Evolutionary conservation across 2,113 vertebrate genomes (phyloP).

Genomic region (Eonycteris spelaea): DNA sequence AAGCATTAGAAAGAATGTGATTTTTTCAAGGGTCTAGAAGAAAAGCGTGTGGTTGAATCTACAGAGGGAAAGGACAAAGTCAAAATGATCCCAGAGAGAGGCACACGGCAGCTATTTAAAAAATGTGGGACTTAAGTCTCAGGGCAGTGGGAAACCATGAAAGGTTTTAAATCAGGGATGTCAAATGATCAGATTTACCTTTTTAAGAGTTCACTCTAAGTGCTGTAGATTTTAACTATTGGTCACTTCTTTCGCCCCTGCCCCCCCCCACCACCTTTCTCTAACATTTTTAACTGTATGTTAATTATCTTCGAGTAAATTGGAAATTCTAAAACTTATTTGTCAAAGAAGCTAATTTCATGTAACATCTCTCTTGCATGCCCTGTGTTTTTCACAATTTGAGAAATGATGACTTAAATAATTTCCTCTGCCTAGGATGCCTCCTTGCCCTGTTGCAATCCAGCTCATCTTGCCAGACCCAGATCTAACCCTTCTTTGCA

Average conservation of each 20-base stretch:
- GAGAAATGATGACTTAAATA: background rate
- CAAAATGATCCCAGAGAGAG: background rate
- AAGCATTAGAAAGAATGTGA: background rate
- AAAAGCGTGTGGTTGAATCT: background rate
- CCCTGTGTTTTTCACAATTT: background rate
- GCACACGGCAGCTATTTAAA: background rate
- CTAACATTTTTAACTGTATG: background rate
- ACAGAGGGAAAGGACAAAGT: background rate
- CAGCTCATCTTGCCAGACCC: background rate
- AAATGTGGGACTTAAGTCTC: background rate
- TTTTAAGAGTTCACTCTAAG: background rate
- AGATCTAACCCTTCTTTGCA: background rate
- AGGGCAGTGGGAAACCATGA: background rate
- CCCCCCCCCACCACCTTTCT: background rate
- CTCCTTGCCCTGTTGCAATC: background rate
- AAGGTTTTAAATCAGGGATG: background rate
- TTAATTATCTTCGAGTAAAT: background rate
- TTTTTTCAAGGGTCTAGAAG: background rate
- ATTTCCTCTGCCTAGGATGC: background rate
- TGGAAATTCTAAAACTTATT: constrained; percentile 9
- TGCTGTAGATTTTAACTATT: background rate
- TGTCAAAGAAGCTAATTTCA: background rate
- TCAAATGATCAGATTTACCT: background rate
- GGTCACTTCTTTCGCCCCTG: background rate
- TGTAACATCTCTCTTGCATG: background rate